Conservation (phyloP, 1,140 invertebrate species). For the Drosophila navojoa region DNA sequence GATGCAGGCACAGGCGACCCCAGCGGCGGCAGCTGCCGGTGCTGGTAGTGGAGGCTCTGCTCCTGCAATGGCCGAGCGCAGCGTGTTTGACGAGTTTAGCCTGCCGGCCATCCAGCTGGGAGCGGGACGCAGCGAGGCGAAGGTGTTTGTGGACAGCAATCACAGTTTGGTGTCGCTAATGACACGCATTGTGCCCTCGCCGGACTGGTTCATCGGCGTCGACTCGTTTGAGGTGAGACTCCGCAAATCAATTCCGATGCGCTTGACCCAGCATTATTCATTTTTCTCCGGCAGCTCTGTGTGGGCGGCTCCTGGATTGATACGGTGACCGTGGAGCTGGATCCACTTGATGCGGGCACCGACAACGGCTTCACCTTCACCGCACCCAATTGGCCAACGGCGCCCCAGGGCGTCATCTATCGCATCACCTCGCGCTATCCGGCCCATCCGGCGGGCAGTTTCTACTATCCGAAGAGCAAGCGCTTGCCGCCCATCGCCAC, state of each 20-base stretch:
- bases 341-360: slow-evolving; percentile 97
- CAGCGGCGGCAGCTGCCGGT: slow-evolving; percentile 12
- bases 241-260: slow-evolving; percentile 20
- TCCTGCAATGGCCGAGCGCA: slow-evolving; percentile 72
- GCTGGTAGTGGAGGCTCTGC: slow-evolving; percentile 2
- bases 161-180: slow-evolving; percentile 95
- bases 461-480: slow-evolving; percentile 95
- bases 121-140: slow-evolving; percentile 90
- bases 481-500: slow-evolving; percentile 95
- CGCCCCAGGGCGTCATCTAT: slow-evolving; percentile 94
- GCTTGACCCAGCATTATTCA: not conserved
- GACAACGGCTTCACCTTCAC: slow-evolving; percentile 99
- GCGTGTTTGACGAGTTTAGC: slow-evolving; percentile 92
- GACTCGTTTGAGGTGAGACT: slow-evolving; percentile 90
- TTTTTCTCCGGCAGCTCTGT: slow-evolving; percentile 88
- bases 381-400: slow-evolving; percentile 95
- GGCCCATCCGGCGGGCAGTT: slow-evolving; percentile 96
- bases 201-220: slow-evolving; percentile 99
- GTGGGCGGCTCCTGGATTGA: slow-evolving; percentile 97
- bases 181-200: slow-evolving; percentile 95
- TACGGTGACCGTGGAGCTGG: slow-evolving; percentile 95
- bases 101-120: slow-evolving; percentile 91
- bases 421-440: slow-evolving; percentile 95
- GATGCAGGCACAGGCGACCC: slow-evolving; percentile 58
- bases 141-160: slow-evolving; percentile 95